Evolutionary conservation across 2,888 invertebrate genomes (phyloP), one percentile per base, ranked within the genome.

Genomic region (Amphipoea oculea): DNA sequence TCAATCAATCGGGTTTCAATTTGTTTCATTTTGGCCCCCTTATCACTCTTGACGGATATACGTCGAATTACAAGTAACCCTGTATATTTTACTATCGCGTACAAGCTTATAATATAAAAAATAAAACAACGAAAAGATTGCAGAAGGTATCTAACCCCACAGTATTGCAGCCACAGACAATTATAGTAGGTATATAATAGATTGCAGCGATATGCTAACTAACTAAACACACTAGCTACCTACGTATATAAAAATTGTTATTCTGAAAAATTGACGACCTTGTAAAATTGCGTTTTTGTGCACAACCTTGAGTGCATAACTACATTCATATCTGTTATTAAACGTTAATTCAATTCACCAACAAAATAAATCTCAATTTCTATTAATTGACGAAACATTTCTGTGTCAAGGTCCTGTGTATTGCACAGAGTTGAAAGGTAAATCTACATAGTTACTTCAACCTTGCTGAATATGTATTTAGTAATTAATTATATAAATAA

Each of bases 381-480:
- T 93, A 92, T 92, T 93, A 94, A 95, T 94, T 93, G 93, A 93
- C 93, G 93, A 94, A 95, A 94, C 93, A 91, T 93, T 95, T 94
- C 92, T 92, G 93, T 94, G 94, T 94, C 94, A 95, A 96, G 95
- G 96, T 92, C 89, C 83, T 82, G 88, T 89, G 90, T 92, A 90
- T 95, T 95, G 94, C 94, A 94, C 91, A 92, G 88, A 93, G 94
- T 95, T 94, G 94, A 96, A 95, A 95, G 95, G 94, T 94, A 95
- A 94, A 93, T 95, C 91, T 92, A 94, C 92, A 94, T 94, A 94
- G 92, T 91, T 93, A 92, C 92, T 94, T 90, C 91, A 93, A 94
- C 94, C 94, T 95, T 95, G 94, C 89, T 91, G 90, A 93, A 93
- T 94, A 93, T 94, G 92, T 92, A 93, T 93, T 92, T 92, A 90